Base-by-base conservation (phyloP, 2,797 vertebrate genomes). In the Pangasius krempfi region DNA sequence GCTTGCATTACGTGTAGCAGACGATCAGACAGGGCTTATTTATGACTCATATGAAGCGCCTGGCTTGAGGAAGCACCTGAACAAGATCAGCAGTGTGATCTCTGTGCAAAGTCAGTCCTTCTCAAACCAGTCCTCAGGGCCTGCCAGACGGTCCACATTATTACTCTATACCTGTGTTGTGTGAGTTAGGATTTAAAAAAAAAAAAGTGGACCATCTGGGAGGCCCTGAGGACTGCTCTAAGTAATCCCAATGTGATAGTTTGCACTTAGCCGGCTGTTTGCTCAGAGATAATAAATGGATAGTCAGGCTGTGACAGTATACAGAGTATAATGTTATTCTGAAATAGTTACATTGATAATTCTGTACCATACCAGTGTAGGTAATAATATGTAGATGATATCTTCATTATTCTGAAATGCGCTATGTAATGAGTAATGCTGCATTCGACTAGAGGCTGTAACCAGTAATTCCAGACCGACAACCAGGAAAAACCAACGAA, bases 1-100 rank as follows among this genome's bases (percentile, higher is more conserved):
- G 86, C 54, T 85, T 37, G 56, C 70, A 73, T 56, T 68, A 78
- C 76, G 60, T 78, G 37, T 47, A 72, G 40, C 52, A 72, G 75
- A 72, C 3, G 44, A 73, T n/a, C 20, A 86, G 52, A 75, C 60
- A 9, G 3, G 8, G 78, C 47, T 66, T 70, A 50, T 70, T 82
- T 72, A 66, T 54, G 44, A 81, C 47, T 64, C 14, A 44, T 68
- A 88, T 52, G 37, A 84, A 78, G 18, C 47, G 10, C 56, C 81
- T 66, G 68, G 68, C 5, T 52, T 12, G 47, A 66, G 81, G 40
- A 66, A 66, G 27, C 60, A 66, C 40, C 81, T 50, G 80, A 83
- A 37, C 78, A 80, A 58, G 47, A 10, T 20, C 18, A 13, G 6
- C 6, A 64, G 16, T 18, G 47, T 84, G 64, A 84, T 66, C 44